Base-by-base conservation (phyloP, 2,113 vertebrate species). In the Cebidichthys violaceus region DNA sequence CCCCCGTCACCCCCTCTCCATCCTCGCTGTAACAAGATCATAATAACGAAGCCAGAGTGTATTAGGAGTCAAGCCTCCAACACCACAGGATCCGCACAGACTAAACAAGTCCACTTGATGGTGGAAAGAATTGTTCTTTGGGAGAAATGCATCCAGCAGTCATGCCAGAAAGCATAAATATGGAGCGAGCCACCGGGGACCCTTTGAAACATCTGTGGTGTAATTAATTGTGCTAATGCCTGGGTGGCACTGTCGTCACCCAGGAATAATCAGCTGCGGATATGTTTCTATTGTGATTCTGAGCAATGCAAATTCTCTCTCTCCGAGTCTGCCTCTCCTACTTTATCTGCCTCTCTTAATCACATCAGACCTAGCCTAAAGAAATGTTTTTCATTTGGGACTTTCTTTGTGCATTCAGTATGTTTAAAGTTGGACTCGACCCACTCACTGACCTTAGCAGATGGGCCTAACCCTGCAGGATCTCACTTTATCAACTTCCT, bases 71-170 rank as follows among this genome's bases (percentile, higher is more conserved):
- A 82, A 94, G 94, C 91, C 95, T 95, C 94, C 90, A 92, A 85
- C 93, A 92, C 91, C 86, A 93, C 93, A 94, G 95, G 93, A 90
- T 95, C 92, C 88, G 90, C 94, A 95, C 95, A 98, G 96, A 97
- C 96, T 98, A 97, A 98, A 98, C 96, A 97, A 95, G 92, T 92
- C 94, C 93, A 93, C 92, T 94, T 85, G 92, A 96, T 90, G 92
- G 93, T 94, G 94, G 94, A 95, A 95, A 94, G 91, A 94, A 94
- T 93, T 91, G 94, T 95, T 95, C 91, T 93, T 91, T 79, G 87
- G 94, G 94, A 93, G 93, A 95, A 94, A 94, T 41, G 75, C 78
- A 22, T 90, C 84, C 79, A 88, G 90, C 86, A 86, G 86, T 83
- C 82, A 91, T 88, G 95, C 90, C 93, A 94, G 94, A 96, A 95